These are phyloP conservation scores for Neoaliturus tenellus DNA, from an alignment of 2,888 invertebrate genomes.

Conservation along the genomic window DNA sequence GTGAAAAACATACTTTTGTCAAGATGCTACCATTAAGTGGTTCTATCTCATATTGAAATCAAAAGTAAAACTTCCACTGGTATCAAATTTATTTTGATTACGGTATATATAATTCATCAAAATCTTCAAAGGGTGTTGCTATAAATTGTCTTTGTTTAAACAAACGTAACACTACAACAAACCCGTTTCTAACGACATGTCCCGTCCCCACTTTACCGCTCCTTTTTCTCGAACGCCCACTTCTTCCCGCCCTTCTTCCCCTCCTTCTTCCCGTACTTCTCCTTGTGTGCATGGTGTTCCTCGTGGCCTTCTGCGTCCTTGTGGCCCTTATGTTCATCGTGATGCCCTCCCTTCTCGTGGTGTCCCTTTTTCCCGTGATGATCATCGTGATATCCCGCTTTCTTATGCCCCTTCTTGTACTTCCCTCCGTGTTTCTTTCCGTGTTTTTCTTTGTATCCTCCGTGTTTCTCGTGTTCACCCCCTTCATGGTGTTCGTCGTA, in stretches of 20 bases:
- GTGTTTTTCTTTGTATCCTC: constrained; percentile 77
- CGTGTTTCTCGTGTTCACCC: constrained; percentile 80
- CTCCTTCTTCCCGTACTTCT: constrained; percentile 73
- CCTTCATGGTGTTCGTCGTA: constrained; percentile 85
- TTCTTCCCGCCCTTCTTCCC: constrained; percentile 75
- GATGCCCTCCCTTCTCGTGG: constrained; percentile 71
- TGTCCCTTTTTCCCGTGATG: constrained; percentile 62
- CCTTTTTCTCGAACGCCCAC: constrained; percentile 76
- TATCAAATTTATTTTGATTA: too few species aligned
- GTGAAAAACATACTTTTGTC: too few species aligned
- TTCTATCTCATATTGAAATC: too few species aligned
- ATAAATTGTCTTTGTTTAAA: background rate
- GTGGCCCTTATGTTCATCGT: constrained; percentile 72
- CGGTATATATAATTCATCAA: too few species aligned
- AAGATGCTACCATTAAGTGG: too few species aligned
- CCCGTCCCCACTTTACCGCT: background rate
- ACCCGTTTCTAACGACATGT: too few species aligned
- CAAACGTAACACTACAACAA: background rate
- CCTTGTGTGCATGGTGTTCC: constrained; percentile 74
- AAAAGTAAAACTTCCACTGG: too few species aligned
- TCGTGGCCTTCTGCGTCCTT: constrained; percentile 77
- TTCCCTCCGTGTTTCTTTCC: constrained; percentile 72
- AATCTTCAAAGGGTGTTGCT: too few species aligned
- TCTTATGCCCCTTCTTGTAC: constrained; percentile 64
- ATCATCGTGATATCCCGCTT: constrained; percentile 58